Percentiles rank a stretch among this genome's conserved stretches.
Conservation (phyloP, 2,797 vertebrate species). For the Sebastes itinus region DNA sequence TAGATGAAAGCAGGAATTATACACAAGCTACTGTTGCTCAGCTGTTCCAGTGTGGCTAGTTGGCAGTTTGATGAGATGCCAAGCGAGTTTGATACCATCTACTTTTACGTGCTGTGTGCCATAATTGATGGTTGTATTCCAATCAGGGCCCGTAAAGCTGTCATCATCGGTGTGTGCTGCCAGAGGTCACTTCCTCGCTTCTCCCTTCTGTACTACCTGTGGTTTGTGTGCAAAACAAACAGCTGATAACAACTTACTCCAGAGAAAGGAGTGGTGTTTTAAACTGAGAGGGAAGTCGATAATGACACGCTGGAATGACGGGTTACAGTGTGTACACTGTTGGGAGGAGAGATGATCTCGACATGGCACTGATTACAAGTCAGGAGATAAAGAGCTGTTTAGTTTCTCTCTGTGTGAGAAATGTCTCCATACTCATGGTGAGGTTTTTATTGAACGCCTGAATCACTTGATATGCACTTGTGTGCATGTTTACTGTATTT, state of each 20-base stretch:
- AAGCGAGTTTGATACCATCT: constrained; percentile 43
- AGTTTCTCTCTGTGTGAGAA: constrained; percentile 6
- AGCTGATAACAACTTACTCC: constrained; percentile 58
- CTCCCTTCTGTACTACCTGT: constrained; percentile 22
- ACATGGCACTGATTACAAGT: constrained; percentile 55
- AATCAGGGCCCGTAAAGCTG: constrained; percentile 70
- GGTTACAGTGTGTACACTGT: constrained; percentile 57
- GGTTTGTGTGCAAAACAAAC: constrained; percentile 70
- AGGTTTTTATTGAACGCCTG: constrained; percentile 22
- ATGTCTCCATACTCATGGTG: not conserved
- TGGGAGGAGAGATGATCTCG: constrained; percentile 48
- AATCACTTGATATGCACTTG: constrained; percentile 24
- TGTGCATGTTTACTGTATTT: constrained; percentile 37
- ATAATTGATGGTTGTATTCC: constrained; percentile 67
- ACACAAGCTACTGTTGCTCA: not conserved
- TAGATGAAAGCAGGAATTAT: not conserved
- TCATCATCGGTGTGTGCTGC: constrained; percentile 57
- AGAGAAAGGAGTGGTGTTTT: constrained; percentile 58
- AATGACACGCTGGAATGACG: constrained; percentile 59
- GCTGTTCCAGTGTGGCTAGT: not conserved
- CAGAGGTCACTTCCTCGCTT: constrained; percentile 62
- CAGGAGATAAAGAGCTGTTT: constrained; percentile 55
- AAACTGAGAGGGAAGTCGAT: constrained; percentile 63
- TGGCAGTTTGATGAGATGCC: constrained; percentile 28
- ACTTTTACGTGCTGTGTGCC: constrained; percentile 28